These are phyloP conservation scores for Chironomus riparius DNA, from an alignment of 2,888 invertebrate genomes.

Conservation along the genomic window DNA sequence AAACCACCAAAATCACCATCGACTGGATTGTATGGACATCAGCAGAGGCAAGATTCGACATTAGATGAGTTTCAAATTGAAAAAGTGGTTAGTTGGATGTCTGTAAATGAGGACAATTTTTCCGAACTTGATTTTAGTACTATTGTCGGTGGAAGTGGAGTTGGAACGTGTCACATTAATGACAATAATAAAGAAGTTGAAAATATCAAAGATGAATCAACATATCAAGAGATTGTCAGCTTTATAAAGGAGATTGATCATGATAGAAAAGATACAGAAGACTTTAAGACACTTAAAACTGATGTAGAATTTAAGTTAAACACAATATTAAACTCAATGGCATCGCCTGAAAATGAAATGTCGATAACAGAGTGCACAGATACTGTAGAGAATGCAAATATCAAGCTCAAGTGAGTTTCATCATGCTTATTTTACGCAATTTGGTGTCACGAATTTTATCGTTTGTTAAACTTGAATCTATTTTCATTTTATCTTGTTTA, in stretches of 20 bases:
- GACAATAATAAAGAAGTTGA: slow-evolving; percentile 22
- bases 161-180: not conserved
- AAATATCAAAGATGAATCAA: slow-evolving; percentile 35
- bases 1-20: slow-evolving; percentile 31
- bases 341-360: slow-evolving; percentile 27
- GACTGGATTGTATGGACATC: slow-evolving; percentile 29
- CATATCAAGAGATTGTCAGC: slow-evolving; percentile 42
- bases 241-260: slow-evolving; percentile 43
- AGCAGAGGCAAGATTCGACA: slow-evolving; percentile 36
- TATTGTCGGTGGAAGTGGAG: no score
- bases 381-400: not conserved
- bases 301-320: slow-evolving; percentile 27
- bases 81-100: slow-evolving; percentile 43
- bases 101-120: slow-evolving; percentile 34
- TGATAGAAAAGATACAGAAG: slow-evolving; percentile 32
- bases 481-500: not conserved
- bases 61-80: slow-evolving; percentile 41
- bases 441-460: not conserved
- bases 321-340: slow-evolving; percentile 15
- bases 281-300: slow-evolving; percentile 23
- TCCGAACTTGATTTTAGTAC: slow-evolving; percentile 10
- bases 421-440: not conserved
- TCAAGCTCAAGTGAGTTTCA: slow-evolving; percentile 30
- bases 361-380: slow-evolving; percentile 29
- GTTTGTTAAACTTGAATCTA: not conserved